Base-by-base conservation (phyloP, 2,888 invertebrate genomes). In the Drosophila infuscata region DNA sequence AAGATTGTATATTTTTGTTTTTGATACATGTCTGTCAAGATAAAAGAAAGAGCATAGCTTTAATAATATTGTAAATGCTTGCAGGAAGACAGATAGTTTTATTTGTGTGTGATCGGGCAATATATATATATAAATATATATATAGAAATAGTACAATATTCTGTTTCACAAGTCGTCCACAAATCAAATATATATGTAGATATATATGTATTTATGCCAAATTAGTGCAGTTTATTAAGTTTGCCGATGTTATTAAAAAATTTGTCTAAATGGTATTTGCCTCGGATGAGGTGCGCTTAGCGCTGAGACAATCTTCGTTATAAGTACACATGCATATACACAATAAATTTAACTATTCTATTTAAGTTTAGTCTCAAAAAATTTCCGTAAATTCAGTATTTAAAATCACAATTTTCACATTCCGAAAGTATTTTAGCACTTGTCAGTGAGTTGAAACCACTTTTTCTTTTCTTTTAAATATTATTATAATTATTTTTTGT, bases 301-400 rank as follows among this genome's bases (percentile, higher is more conserved):
- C 80, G 80, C 80, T 75, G 75, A 79, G 80, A 82, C 80, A 82
- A 82, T 62, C 57, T 69, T 74, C 69, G 61, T 72, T 64, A 80
- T 78, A 80, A 76, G 75, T 79, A 82, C 69, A 82, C 56, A 78
- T 71, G 82, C 74, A 70, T 73, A 76, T 67, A 73, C 54, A 64
- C 78, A 81, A 74, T 69, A 79, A 82, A 73, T 83, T 83, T 80
- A 57, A 80, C 81, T 81, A 81, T 74, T 70, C 81, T 81, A 81
- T 83, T 81, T 70, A 83, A 59, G 71, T 73, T 83, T 77, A 83
- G 81, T 83, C 73, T 83, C 83, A 83, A 81, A 81, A 76, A 66
- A 74, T 75, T 82, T 79, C 71, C 65, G 76, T 81, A 81, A 83
- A 83, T 81, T 76, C 81, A 74, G 74, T 83, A 76, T 81, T 81